Conservation (phyloP, 2,888 invertebrate genomes). For the Dromius quadrimaculatus region DNA sequence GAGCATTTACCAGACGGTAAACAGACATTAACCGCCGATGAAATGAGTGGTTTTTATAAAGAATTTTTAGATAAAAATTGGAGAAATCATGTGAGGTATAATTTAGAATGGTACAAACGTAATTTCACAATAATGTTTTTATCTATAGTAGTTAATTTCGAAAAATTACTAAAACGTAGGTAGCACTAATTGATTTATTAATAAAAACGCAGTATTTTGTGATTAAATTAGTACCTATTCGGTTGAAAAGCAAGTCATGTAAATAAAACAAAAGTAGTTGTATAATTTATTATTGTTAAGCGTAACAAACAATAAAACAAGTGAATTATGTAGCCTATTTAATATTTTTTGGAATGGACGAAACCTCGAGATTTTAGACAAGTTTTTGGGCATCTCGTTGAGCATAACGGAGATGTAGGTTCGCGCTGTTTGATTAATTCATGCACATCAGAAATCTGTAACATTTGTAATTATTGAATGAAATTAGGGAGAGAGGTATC, state of each 20-base stretch:
- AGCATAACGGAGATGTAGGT: background rate
- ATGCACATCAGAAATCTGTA: background rate
- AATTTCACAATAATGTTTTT: slow-evolving; percentile 77
- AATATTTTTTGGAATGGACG: background rate
- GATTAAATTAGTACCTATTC: background rate
- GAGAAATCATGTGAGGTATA: slow-evolving; percentile 80
- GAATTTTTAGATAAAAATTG: slow-evolving; percentile 86
- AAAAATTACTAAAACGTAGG: slow-evolving; percentile 54
- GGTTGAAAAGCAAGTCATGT: background rate
- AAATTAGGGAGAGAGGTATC: background rate
- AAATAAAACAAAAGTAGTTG: background rate
- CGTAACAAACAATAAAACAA: slow-evolving; percentile 20
- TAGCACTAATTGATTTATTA: slow-evolving; percentile 17
- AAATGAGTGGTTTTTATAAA: slow-evolving; percentile 92
- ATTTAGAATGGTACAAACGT: slow-evolving; percentile 85
- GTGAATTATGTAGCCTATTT: background rate
- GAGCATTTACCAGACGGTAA: slow-evolving; percentile 61
- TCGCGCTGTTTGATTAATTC: background rate
- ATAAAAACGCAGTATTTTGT: background rate
- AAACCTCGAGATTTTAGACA: background rate
- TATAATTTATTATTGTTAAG: slow-evolving; percentile 27
- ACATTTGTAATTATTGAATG: background rate
- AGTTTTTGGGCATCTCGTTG: too few species aligned
- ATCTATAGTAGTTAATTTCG: slow-evolving; percentile 72
- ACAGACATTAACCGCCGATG: slow-evolving; percentile 77